These are phyloP conservation scores for Drosophila ercepeae DNA, from an alignment of 1,140 invertebrate species.

Conservation along the genomic window DNA sequence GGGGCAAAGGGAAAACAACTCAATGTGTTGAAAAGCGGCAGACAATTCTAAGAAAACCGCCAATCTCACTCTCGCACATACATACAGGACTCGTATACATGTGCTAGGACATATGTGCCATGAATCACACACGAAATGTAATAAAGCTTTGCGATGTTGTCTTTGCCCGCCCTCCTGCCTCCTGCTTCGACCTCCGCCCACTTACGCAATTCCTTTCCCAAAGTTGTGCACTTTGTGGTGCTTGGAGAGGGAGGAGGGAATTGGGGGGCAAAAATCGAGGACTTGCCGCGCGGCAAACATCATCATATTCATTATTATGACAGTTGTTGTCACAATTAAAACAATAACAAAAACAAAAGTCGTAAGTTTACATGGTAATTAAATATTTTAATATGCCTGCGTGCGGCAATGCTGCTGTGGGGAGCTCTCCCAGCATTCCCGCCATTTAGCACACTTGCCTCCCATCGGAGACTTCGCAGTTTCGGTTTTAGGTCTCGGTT, in stretches of 20 bases:
- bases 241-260: not conserved
- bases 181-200: not conserved
- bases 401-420: slow-evolving; percentile 10
- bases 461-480: slow-evolving; percentile 29
- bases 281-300: slow-evolving; percentile 62
- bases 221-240: slow-evolving; percentile 43
- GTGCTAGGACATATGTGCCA: slow-evolving; percentile 16
- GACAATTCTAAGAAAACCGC: slow-evolving; percentile 78
- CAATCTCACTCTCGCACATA: slow-evolving; percentile 32
- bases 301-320: slow-evolving; percentile 82
- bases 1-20: slow-evolving; percentile 37
- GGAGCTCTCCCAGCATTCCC: not conserved
- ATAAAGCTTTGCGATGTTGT: slow-evolving; percentile 66
- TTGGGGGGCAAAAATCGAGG: slow-evolving; percentile 2
- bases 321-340: slow-evolving; percentile 82
- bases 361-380: slow-evolving; percentile 82
- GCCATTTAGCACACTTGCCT: slow-evolving; percentile 29
- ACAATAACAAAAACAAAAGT: slow-evolving; percentile 82
- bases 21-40: slow-evolving; percentile 67
- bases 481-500: slow-evolving; percentile 56
- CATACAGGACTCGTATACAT: slow-evolving; percentile 29
- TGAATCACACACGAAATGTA: slow-evolving; percentile 69
- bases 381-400: slow-evolving; percentile 81
- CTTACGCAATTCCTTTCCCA: slow-evolving; percentile 37
- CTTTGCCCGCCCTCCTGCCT: not conserved